Evolutionary conservation across 2,797 vertebrate species (phyloP).

Genomic region (Melanotaenia maccullochi): DNA sequence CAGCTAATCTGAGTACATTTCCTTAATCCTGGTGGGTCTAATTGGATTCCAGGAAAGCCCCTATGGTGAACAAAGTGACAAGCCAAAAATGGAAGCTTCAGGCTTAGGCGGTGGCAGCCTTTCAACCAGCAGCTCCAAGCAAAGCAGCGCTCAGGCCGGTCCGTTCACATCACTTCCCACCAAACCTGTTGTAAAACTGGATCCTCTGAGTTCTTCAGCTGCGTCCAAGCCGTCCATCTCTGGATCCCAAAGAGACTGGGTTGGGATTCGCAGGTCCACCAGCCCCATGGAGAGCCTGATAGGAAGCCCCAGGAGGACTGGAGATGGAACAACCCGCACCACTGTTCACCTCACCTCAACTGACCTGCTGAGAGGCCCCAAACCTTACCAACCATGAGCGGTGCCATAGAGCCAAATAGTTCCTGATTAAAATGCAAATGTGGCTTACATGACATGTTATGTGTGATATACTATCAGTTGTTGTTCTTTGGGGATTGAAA

Average conservation of each 20-base stretch:
- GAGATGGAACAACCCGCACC: conserved; percentile 20
- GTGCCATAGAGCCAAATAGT: neutral
- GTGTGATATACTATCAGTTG: no score
- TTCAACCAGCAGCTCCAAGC: conserved; percentile 23
- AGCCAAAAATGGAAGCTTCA: conserved; percentile 19
- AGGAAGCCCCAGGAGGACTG: conserved; percentile 39
- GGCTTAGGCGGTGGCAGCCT: neutral
- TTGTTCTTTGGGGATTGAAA: no score
- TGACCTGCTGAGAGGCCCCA: conserved; percentile 57
- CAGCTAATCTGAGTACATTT: neutral
- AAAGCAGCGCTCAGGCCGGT: neutral
- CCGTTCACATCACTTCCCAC: conserved; percentile 38
- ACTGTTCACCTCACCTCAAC: conserved; percentile 34
- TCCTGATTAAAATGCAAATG: neutral
- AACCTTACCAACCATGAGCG: conserved; percentile 29
- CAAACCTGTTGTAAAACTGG: conserved; percentile 45
- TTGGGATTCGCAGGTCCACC: conserved; percentile 22
- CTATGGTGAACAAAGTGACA: conserved; percentile 3
- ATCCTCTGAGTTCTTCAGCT: conserved; percentile 12
- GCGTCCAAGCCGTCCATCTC: conserved; percentile 14
- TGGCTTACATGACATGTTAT: neutral
- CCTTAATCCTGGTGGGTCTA: neutral
- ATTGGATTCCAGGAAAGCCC: conserved; percentile 47
- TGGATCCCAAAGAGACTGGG: conserved; percentile 12
- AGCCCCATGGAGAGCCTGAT: conserved; percentile 74